Evolutionary conservation across 2,888 invertebrate genomes (phyloP).

Genomic region (Agonopterix alstromeriana): DNA sequence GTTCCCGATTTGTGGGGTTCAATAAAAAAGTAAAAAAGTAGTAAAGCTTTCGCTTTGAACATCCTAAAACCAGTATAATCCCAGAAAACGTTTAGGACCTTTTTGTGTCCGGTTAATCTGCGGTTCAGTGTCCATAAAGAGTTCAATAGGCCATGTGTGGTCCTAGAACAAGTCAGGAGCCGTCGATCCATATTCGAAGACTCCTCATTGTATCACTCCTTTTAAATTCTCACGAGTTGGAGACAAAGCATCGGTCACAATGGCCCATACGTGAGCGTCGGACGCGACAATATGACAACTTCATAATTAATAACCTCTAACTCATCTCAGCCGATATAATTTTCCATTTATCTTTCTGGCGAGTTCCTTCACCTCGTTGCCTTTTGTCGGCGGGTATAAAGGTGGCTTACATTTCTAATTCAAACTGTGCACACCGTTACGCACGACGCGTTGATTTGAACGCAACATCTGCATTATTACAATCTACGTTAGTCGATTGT

Average conservation of each 20-base stretch:
- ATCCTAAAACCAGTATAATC: background rate
- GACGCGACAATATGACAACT: conserved; percentile 68
- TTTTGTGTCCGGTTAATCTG: conserved; percentile 19
- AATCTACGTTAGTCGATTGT: conserved; percentile 16
- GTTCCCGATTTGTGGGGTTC: too few relatives aligned
- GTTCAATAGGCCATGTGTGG: conserved; percentile 49
- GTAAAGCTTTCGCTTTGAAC: too few relatives aligned
- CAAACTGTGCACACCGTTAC: conserved; percentile 66
- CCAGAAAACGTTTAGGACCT: conserved; percentile 8
- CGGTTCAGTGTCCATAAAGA: conserved; percentile 12
- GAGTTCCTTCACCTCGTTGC: conserved; percentile 63
- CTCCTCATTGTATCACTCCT: conserved; percentile 41
- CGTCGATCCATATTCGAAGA: conserved; percentile 41
- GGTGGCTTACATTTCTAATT: conserved; percentile 65
- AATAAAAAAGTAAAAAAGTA: too few relatives aligned
- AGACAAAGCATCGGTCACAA: conserved; percentile 62
- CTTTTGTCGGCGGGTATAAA: conserved; percentile 65
- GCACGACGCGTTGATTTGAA: conserved; percentile 59
- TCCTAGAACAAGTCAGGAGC: conserved; percentile 52
- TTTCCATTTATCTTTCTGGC: conserved; percentile 64
- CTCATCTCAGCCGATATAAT: conserved; percentile 72
- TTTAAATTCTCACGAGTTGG: conserved; percentile 64
- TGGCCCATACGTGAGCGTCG: conserved; percentile 55
- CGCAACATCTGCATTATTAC: conserved; percentile 28
- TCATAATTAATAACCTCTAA: conserved; percentile 74